These are phyloP conservation scores for Seira ritae DNA, from an alignment of 2,888 invertebrate genomes.

Conservation along the genomic window DNA sequence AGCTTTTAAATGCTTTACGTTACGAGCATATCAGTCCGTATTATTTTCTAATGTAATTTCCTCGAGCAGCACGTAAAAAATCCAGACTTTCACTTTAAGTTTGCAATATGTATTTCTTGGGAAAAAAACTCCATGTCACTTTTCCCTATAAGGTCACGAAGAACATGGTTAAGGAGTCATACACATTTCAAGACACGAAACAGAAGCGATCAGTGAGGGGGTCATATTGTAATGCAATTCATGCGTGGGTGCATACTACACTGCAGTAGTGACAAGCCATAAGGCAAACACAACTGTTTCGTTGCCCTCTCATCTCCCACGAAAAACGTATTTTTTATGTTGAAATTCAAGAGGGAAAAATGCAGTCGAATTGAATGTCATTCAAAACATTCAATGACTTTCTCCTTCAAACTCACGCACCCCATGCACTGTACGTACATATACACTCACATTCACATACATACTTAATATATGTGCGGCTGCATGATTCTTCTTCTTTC, in stretches of 20 bases:
- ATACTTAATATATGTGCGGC: no score
- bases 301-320: not conserved
- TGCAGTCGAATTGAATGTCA: not conserved
- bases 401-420: not conserved
- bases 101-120: not conserved
- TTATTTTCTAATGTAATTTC: not conserved
- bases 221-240: constrained; percentile 59
- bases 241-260: constrained; percentile 54
- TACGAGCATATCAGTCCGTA: not conserved
- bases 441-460: no score
- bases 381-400: constrained; percentile 8
- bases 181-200: not conserved
- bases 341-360: constrained; percentile 12
- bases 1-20: not conserved
- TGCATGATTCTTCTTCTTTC: not conserved
- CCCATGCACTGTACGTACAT: not conserved
- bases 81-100: not conserved
- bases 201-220: constrained; percentile 26
- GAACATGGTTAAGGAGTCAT: constrained; percentile 25
- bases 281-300: constrained; percentile 27
- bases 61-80: not conserved
- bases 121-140: no score
- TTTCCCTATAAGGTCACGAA: not conserved
- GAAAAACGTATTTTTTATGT: not conserved
- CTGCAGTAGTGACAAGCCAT: not conserved